Evolutionary conservation across 1,140 invertebrate genomes (phyloP).

Genomic region (Euschistus heros): DNA sequence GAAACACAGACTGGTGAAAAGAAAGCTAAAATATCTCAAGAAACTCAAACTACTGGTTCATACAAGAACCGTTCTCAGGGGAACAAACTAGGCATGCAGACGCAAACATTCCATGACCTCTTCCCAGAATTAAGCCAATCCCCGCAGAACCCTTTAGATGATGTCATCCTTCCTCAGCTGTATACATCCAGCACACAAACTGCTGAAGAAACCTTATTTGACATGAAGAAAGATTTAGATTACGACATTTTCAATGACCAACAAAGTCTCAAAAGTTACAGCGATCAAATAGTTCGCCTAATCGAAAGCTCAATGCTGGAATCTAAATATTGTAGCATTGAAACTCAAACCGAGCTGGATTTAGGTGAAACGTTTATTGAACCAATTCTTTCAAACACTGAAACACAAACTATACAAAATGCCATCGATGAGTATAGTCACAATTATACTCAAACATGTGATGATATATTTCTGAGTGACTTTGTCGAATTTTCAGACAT

Average conservation of each 20-base stretch:
- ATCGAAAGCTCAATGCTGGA: constrained; percentile 17
- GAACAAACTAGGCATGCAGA: background rate
- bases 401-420: constrained; percentile 22
- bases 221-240: constrained; percentile 6
- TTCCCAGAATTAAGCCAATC: background rate
- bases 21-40: constrained; percentile 3
- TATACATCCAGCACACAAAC: constrained; percentile 19
- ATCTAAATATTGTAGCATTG: constrained; percentile 21
- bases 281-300: constrained; percentile 11
- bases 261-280: background rate
- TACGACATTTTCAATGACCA: constrained; percentile 8
- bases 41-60: constrained; percentile 18
- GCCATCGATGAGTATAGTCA: constrained; percentile 23
- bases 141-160: constrained; percentile 1
- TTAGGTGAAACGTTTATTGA: constrained; percentile 16
- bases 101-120: constrained; percentile 12
- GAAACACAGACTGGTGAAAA: constrained; percentile 21
- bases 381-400: constrained; percentile 19
- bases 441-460: constrained; percentile 25
- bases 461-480: constrained; percentile 20
- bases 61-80: background rate
- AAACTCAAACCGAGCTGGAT: constrained; percentile 23
- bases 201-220: background rate
- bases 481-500: constrained; percentile 25
- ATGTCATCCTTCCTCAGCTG: constrained; percentile 12